phyloP scores from a whole-genome alignment of 1,140 invertebrate species.

The Hydropsyche tenuis region DNA sequence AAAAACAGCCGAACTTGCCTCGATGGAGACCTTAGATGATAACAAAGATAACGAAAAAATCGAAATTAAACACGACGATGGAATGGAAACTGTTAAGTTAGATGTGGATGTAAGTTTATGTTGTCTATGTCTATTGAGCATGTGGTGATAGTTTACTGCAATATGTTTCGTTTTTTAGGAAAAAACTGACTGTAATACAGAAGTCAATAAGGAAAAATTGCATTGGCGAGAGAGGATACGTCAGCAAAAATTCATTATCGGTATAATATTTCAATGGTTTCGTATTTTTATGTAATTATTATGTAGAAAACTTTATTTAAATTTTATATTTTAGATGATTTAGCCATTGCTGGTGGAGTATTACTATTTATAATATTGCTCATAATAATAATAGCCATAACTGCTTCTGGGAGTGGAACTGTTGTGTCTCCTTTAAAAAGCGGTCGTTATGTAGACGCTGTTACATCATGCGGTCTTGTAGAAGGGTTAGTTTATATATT shows the following conservation, averaged over 20 bases:
- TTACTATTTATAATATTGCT: slow-evolving; percentile 68
- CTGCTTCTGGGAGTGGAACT: slow-evolving; percentile 61
- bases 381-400: slow-evolving; percentile 68
- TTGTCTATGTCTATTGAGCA: not conserved
- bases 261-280: slow-evolving; percentile 50
- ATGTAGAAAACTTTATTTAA: slow-evolving; percentile 38
- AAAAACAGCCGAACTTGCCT: slow-evolving; percentile 72
- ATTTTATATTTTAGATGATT: slow-evolving; percentile 57
- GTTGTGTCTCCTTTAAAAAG: slow-evolving; percentile 64
- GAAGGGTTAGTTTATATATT: slow-evolving; percentile 67
- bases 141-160: not conserved
- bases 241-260: slow-evolving; percentile 60
- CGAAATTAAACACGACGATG: slow-evolving; percentile 65
- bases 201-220: slow-evolving; percentile 53
- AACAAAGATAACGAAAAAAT: slow-evolving; percentile 60
- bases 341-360: slow-evolving; percentile 60
- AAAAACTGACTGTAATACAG: slow-evolving; percentile 56
- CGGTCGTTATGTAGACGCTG: slow-evolving; percentile 74
- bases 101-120: slow-evolving; percentile 59
- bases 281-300: slow-evolving; percentile 8
- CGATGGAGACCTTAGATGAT: slow-evolving; percentile 78
- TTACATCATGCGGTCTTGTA: slow-evolving; percentile 79
- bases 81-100: slow-evolving; percentile 73
- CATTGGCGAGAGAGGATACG: slow-evolving; percentile 59
- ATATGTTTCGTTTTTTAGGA: slow-evolving; percentile 51